A percentile compares a stretch with the other conserved stretches of the same genome.
Evolutionary conservation across 2,797 vertebrate species (phyloP).

Genomic region (Fundulus diaphanus): DNA sequence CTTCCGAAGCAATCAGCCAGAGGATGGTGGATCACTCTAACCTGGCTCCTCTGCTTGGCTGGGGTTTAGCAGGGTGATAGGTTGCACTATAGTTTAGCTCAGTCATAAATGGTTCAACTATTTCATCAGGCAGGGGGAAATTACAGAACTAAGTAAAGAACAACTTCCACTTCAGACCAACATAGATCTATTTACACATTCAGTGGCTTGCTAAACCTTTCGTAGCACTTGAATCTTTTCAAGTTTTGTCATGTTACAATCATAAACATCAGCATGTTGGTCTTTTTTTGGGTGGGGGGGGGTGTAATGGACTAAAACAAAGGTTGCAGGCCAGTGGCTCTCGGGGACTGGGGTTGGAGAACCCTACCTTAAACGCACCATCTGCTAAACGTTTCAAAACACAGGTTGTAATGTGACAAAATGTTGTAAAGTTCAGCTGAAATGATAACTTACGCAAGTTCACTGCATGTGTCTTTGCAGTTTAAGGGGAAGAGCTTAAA

Average conservation of each 20-base stretch:
- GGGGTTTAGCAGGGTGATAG: conserved; percentile 31
- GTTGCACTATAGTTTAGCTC: conserved; percentile 25
- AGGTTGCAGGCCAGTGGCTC: not conserved
- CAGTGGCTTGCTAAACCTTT: not conserved
- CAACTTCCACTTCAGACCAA: conserved; percentile 1
- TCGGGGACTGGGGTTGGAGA: not conserved
- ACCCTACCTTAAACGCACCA: not conserved
- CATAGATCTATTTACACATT: not conserved
- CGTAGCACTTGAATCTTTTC: not conserved
- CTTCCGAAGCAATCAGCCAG: conserved; percentile 57
- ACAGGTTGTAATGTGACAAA: not conserved
- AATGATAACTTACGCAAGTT: not conserved
- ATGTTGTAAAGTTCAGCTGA: not conserved
- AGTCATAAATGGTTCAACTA: conserved; percentile 9
- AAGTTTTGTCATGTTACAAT: not conserved
- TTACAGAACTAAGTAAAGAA: not conserved
- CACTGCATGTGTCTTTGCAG: conserved; percentile 17
- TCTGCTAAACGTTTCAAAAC: not conserved
- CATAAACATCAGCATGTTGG: not conserved
- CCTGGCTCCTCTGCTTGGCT: conserved; percentile 56
- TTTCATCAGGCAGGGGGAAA: conserved; percentile 1
- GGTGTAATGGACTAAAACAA: not conserved
- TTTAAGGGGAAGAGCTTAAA: conserved; percentile 14
- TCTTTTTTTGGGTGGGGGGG: not conserved
- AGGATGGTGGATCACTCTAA: conserved; percentile 56